Evolutionary conservation across 1,140 invertebrate species (phyloP).

Genomic region (Coptotermes formosanus): DNA sequence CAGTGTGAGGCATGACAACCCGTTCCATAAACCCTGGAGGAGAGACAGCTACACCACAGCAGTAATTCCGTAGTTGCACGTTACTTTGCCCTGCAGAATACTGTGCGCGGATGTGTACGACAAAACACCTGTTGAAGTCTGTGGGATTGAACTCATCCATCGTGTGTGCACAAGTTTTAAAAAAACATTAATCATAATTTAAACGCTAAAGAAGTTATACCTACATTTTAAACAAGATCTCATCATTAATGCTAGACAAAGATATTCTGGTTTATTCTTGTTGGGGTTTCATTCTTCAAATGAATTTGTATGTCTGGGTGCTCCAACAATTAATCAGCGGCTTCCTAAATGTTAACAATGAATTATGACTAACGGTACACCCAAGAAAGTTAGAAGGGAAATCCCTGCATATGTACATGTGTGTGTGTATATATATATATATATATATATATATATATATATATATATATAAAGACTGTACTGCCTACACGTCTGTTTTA

Average conservation of each 20-base stretch:
- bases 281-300: background rate
- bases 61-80: too few relatives aligned
- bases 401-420: background rate
- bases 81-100: too few relatives aligned
- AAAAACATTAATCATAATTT: background rate
- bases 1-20: too few relatives aligned
- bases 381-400: background rate
- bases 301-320: background rate
- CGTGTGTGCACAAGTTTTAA: background rate
- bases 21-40: too few relatives aligned
- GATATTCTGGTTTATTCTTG: background rate
- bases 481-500: too few relatives aligned
- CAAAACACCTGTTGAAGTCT: background rate
- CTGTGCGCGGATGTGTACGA: background rate
- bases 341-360: background rate
- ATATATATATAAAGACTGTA: too few relatives aligned
- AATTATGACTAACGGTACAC: background rate
- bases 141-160: background rate
- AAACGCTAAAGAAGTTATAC: background rate
- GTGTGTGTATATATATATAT: too few relatives aligned
- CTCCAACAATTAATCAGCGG: background rate
- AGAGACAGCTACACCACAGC: too few relatives aligned
- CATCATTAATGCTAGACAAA: background rate
- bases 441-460: too few relatives aligned
- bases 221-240: slow-evolving; percentile 7